Evolutionary conservation across 2,113 vertebrate genomes (phyloP).

Genomic region (Anseranas semipalmata): DNA sequence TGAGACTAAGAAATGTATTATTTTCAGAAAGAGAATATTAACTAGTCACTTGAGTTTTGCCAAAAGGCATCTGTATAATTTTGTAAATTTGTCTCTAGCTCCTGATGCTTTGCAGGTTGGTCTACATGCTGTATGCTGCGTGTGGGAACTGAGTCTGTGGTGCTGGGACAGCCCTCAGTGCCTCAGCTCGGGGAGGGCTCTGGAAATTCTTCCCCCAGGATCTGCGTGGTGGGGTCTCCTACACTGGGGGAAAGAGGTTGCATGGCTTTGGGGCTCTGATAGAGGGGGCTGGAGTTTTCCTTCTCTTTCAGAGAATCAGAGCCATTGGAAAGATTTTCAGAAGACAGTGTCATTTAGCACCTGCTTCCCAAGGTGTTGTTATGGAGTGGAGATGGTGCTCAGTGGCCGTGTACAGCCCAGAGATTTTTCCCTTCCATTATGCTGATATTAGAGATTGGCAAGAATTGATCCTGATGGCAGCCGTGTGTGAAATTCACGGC

Average conservation of each 20-base stretch:
- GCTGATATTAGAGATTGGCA: constrained; percentile 39
- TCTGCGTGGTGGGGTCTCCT: rapidly evolving
- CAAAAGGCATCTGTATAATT: not conserved
- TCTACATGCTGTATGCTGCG: rapidly evolving
- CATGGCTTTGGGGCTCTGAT: not conserved
- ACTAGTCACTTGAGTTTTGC: not conserved
- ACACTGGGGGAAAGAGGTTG: not conserved
- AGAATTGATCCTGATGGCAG: constrained; percentile 29
- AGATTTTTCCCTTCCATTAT: not conserved
- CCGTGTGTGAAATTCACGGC: constrained; percentile 6
- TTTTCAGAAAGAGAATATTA: not conserved
- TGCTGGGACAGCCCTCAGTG: not conserved
- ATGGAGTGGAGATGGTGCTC: not conserved
- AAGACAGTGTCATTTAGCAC: not conserved
- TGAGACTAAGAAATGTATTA: not conserved
- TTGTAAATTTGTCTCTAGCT: not conserved
- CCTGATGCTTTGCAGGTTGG: not conserved
- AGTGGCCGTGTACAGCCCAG: not conserved
- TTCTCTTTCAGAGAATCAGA: not conserved
- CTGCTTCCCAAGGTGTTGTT: not conserved
- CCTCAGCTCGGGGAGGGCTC: not conserved
- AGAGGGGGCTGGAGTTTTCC: not conserved
- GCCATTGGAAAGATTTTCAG: not conserved
- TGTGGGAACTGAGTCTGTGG: not conserved
- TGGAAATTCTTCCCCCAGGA: not conserved